A percentile compares a stretch with the other conserved stretches of the same genome.
Conservation (phyloP, 2,888 invertebrate genomes). For the Sinhomidia bicolor region DNA sequence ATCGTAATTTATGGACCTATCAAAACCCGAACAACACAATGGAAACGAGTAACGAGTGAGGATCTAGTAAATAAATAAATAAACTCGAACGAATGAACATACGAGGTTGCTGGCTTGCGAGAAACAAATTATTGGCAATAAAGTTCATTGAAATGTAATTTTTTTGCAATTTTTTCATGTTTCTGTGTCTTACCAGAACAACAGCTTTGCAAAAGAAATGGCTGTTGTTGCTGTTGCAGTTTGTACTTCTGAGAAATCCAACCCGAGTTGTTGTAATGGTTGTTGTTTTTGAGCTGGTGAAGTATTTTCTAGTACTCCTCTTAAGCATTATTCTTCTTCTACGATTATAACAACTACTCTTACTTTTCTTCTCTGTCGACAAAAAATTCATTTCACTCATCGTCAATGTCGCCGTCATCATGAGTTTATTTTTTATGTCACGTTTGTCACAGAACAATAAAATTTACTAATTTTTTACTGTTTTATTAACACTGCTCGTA, state of each 20-base stretch:
- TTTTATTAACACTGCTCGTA: neutral
- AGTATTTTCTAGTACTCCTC: conserved; percentile 8
- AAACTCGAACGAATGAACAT: too few relatives aligned
- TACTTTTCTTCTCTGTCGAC: neutral
- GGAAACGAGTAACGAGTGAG: neutral
- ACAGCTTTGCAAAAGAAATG: conserved; percentile 51
- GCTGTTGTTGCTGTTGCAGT: neutral
- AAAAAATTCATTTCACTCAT: neutral
- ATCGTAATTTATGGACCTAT: neutral
- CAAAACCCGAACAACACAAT: conserved; percentile 19
- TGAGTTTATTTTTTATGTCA: neutral
- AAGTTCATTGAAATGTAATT: neutral
- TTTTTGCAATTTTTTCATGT: neutral
- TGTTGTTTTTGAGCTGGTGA: neutral
- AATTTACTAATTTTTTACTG: neutral
- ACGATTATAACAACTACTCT: neutral
- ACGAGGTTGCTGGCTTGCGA: neutral
- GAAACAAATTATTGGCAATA: neutral
- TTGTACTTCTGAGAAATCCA: neutral
- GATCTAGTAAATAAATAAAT: neutral
- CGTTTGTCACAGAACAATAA: neutral
- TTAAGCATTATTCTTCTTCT: conserved; percentile 13
- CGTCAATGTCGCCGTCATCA: neutral
- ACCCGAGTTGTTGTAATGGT: neutral
- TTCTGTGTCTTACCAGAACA: conserved; percentile 53